Base-by-base conservation (phyloP, 2,113 vertebrate genomes). In the Zonotrichia leucophrys region DNA sequence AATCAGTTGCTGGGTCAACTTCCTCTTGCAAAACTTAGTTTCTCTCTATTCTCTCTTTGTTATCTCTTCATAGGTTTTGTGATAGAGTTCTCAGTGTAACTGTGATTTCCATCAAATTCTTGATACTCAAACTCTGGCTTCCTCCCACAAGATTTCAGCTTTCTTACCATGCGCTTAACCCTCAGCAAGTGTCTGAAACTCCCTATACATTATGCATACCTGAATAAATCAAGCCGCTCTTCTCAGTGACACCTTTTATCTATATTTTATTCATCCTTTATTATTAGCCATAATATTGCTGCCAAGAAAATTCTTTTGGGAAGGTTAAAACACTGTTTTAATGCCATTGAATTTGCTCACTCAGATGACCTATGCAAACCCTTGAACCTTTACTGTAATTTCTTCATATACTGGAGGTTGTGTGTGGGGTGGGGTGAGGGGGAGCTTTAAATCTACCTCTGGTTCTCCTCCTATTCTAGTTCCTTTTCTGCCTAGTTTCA, bases 111-210 rank as follows among this genome's bases (percentile, higher is more conserved):
- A 67, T 79, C 73, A 80, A 18, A 86, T 63, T 63, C 55, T 67
- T 55, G 46, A 80, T 41, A 77, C 14, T 83, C 10, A 83, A 39
- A 89, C 56, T 76, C 69, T 67, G 55, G 25, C 35, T 93, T 90
- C 73, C 59, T 63, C 44, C 46, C 50, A 67, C 72, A 80, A 74
- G 42, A 77, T 77, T 93, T 90, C 72, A 80, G 39, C 25, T 88
- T 83, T 85, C n/a, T 83, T 93, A 55, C 21, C 6, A 0, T 55
- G 20, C 46, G 77, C 59, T 50, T 90, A 93, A 92, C 42, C 79
- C 50, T 83, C 68, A 76, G 75, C 50, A 90, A 85, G 21, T 83
- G 64, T 92, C 90, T 92, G 63, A 93, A 95, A 62, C 30, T 77
- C 46, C 8, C 59, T 89, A 35, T 83, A 81, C 33, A 63, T 86